Evolutionary conservation across 2,113 vertebrate genomes (phyloP), one percentile per base, ranked within the genome.

Genomic region (Catharus fuscescens): DNA sequence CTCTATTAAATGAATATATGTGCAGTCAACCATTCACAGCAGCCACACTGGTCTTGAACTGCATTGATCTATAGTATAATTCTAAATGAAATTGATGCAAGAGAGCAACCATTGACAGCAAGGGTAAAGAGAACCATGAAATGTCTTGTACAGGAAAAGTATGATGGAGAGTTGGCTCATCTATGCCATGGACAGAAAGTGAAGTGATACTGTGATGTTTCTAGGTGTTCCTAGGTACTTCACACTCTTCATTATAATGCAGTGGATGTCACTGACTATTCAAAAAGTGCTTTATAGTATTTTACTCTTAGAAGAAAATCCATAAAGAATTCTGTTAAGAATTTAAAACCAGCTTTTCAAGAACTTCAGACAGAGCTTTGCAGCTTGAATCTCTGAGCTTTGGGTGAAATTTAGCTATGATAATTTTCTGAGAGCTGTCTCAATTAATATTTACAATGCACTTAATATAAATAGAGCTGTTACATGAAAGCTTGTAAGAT

Each of bases 71-170:
- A 93, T 98, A 97, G 98, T 98, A 98, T 99, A 98, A 99, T 99
- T 99, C 98, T 98, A 98, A 98, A 98, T 98, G 97, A 98, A 99
- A 98, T 97, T 98, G 98, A 99, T 99, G 98, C 98, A 98, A 98
- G 98, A 98, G 98, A 98, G 97, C 98, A 98, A 88, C 96, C 98
- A 98, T 98, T 98, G 98, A 98, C 98, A 99, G 98, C 98, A 98
- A 98, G 97, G 98, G 98, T 98, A 98, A 98, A 98, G 98, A 98
- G 98, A 98, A 98, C 98, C 98, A 97, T 98, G 97, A 98, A 98
- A 98, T 97, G 96, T 97, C 98, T 98, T 98, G 95, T 98, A 97
- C 98, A 73, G 98, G 98, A 98, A 97, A 98, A 98, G 96, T 98
- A 97, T 98, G 97, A 98, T 97, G 97, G 97, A 98, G 97, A 97